Evolutionary conservation across 1,140 invertebrate species (phyloP), one percentile per base, ranked within the genome.

Genomic region (Pseudomyrmex dendroicus): DNA sequence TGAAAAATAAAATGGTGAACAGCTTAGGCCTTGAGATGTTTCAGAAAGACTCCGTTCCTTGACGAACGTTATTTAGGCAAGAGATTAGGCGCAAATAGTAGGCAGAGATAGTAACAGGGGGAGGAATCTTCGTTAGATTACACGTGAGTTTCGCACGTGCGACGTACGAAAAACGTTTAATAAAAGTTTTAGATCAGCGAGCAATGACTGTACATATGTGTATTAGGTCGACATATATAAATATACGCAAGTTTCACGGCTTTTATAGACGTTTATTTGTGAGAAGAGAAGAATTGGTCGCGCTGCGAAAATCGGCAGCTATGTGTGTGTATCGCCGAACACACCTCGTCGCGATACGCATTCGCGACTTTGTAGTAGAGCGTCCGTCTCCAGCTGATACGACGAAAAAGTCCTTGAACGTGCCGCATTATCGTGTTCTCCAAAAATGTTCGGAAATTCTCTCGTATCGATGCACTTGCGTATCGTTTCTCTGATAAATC

Each of bases 221-320:
- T 12, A 13, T 13, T 13, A 13, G 9, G 50, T 13, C 64, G 44
- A 67, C 22, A 44, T 56, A 8, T 35, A 35, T 70, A 72, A 72
- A 72, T 61, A 80, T 17, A 20, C 22, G 5, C 35, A 35, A 67
- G 50, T 59, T 80, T 5, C 66, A 48, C 66, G n/a, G 59, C 54
- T 59, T 72, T 80, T 20, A 61, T 72, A 50, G 66, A 17, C n/a
- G 66, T 72, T 80, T 80, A 80, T 80, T 72, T 70, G 9, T 25
- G 15, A 35, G 20, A 50, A 35, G 15, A 25, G 2, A 25, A 25
- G 17, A 57, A 13, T 77, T 56, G 48, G 48, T 70, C 54, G 44
- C 44, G 66, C 12, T 59, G 54, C 3, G 15, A 80, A 35, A 78
- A 72, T 10, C 66, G 76, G 12, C 54, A 8, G 12, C 15, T 78